These are phyloP conservation scores for Myanophis thanlyinensis DNA, from an alignment of 2,113 vertebrate genomes.

Conservation along the genomic window DNA sequence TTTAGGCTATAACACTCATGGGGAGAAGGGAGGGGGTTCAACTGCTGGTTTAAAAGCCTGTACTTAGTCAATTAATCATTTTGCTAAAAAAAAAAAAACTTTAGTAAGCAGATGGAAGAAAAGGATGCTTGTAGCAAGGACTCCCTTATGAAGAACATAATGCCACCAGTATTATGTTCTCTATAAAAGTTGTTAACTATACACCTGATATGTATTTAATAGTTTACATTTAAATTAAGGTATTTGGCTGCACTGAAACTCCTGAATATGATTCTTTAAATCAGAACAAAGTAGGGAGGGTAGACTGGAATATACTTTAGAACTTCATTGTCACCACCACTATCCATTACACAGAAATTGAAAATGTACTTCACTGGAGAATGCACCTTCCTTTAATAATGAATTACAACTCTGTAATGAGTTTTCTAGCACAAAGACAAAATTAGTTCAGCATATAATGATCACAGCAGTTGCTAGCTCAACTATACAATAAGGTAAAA, in stretches of 20 bases:
- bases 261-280: neutral
- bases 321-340: slow-evolving; percentile 20
- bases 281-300: neutral
- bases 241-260: neutral
- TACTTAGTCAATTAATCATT: neutral
- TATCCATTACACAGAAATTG: slow-evolving; percentile 7
- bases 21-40: neutral
- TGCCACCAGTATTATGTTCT: neutral
- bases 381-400: slow-evolving; percentile 38
- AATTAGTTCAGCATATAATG: slow-evolving; percentile 40
- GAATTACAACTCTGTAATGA: slow-evolving; percentile 41
- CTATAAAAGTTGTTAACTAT: neutral
- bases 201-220: neutral
- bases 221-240: neutral
- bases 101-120: neutral
- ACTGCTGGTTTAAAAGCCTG: neutral
- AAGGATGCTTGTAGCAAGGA: neutral
- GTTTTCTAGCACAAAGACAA: slow-evolving; percentile 48
- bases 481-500: slow-evolving; percentile 28
- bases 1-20: neutral
- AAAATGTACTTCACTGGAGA: slow-evolving; percentile 12
- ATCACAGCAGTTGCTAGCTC: slow-evolving; percentile 30
- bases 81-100: neutral
- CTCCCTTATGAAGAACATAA: neutral
- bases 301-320: slow-evolving; percentile 23